Conservation (phyloP, 2,888 invertebrate genomes). For the Nephrotoma guestfalica region DNA sequence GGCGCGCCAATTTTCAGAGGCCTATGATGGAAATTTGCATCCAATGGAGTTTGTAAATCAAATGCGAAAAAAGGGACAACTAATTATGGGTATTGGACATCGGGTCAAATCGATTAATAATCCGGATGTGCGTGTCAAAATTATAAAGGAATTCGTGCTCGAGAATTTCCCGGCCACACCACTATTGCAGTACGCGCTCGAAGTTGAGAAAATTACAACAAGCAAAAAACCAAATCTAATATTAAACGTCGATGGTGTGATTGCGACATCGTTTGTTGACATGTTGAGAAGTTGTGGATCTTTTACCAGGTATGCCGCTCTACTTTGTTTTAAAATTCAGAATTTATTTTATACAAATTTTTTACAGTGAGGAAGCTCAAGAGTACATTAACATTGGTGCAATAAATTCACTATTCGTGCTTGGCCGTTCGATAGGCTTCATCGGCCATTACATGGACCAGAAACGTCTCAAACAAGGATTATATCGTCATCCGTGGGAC, state of each 20-base stretch:
- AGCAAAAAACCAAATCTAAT: constrained; percentile 99
- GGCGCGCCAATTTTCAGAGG: constrained; percentile 92
- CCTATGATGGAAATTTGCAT: constrained; percentile 83
- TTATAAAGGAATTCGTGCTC: constrained; percentile 90
- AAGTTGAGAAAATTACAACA: constrained; percentile 97
- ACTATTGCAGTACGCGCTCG: constrained; percentile 86
- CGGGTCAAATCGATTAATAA: constrained; percentile 87
- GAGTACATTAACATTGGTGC: constrained; percentile 96
- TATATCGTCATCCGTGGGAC: constrained; percentile 99
- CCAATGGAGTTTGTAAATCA: constrained; percentile 98
- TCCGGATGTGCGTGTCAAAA: constrained; percentile 95
- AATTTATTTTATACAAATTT: background rate
- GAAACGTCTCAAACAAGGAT: constrained; percentile 93
- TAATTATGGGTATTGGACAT: constrained; percentile 99
- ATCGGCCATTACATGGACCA: constrained; percentile 98
- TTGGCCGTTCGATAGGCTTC: constrained; percentile 96
- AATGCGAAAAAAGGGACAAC: constrained; percentile 91
- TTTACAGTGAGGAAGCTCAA: constrained; percentile 77
- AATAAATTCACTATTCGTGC: constrained; percentile 94
- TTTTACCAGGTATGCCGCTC: constrained; percentile 61
- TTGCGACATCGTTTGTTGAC: constrained; percentile 95
- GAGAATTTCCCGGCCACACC: constrained; percentile 89
- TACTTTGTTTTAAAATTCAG: background rate
- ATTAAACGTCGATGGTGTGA: constrained; percentile 96
- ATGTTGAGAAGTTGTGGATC: constrained; percentile 86